phyloP scores from a whole-genome alignment of 2,888 invertebrate genomes.

The Meiosimyza platycephala region DNA sequence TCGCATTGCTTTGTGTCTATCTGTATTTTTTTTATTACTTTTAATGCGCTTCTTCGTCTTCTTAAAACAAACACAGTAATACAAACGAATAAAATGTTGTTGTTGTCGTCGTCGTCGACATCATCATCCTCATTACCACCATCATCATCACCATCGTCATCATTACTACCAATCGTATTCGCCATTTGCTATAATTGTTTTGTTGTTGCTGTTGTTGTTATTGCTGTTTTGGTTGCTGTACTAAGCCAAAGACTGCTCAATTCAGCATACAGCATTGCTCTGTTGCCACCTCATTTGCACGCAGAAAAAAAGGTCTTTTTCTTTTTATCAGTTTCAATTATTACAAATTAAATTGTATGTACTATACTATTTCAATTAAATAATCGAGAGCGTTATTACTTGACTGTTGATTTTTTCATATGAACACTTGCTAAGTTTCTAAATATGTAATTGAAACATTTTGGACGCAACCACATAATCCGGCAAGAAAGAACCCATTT shows the following conservation, averaged over 20 bases:
- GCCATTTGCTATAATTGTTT: slow-evolving; percentile 37
- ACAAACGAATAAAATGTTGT: slow-evolving; percentile 29
- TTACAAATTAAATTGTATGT: no score
- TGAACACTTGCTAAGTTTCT: no score
- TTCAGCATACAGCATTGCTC: no score
- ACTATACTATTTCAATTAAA: no score
- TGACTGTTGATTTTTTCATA: no score
- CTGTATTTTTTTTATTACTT: slow-evolving; percentile 10
- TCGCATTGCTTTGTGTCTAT: slow-evolving; percentile 16
- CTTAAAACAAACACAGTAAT: slow-evolving; percentile 21
- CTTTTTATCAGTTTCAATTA: no score
- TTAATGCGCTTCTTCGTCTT: slow-evolving; percentile 32
- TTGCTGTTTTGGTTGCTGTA: background rate
- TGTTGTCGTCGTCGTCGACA: slow-evolving; percentile 12
- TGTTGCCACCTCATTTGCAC: slow-evolving; percentile 32
- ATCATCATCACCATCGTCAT: slow-evolving; percentile 12
- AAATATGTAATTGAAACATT: no score
- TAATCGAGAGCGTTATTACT: no score
- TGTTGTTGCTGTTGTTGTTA: slow-evolving; percentile 4
- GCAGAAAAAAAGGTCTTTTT: slow-evolving; percentile 5
- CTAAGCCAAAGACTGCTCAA: no score
- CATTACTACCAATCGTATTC: slow-evolving; percentile 26
- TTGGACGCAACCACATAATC: no score
- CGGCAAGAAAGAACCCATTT: no score
- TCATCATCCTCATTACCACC: slow-evolving; percentile 24